Conservation (phyloP, 2,888 invertebrate genomes). For the Drosophila nr. perissopoda region DNA sequence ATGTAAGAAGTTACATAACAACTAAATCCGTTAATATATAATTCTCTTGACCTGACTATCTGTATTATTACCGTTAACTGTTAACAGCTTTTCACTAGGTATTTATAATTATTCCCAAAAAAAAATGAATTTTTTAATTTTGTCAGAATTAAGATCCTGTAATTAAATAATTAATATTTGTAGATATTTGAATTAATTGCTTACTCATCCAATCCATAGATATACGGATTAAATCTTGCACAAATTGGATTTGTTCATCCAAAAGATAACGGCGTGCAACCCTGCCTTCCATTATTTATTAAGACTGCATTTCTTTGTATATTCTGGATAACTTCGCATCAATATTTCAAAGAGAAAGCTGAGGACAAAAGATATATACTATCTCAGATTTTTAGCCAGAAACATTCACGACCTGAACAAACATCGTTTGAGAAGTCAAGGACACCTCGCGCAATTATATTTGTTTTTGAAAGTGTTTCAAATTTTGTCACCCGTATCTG, state of each 20-base stretch:
- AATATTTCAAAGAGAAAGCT: constrained; percentile 92
- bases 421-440: constrained; percentile 45
- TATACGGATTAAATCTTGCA: constrained; percentile 88
- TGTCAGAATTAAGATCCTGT: background rate
- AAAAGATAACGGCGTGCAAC: constrained; percentile 85
- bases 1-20: background rate
- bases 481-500: constrained; percentile 94
- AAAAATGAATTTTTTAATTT: background rate
- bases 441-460: constrained; percentile 48
- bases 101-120: background rate
- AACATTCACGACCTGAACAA: constrained; percentile 81
- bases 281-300: constrained; percentile 90
- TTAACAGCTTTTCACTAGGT: background rate
- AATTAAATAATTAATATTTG: background rate
- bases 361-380: constrained; percentile 86
- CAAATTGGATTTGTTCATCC: constrained; percentile 93
- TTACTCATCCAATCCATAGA: constrained; percentile 82
- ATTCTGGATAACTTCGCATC: constrained; percentile 98
- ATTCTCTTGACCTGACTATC: background rate
- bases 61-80: background rate
- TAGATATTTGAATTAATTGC: background rate
- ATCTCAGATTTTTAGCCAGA: constrained; percentile 51
- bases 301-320: constrained; percentile 94
- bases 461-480: constrained; percentile 88
- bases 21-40: background rate